Percentiles rank a stretch among this genome's conserved stretches.
Conservation (phyloP, 2,113 vertebrate genomes). For the Cromileptes altivelis region DNA sequence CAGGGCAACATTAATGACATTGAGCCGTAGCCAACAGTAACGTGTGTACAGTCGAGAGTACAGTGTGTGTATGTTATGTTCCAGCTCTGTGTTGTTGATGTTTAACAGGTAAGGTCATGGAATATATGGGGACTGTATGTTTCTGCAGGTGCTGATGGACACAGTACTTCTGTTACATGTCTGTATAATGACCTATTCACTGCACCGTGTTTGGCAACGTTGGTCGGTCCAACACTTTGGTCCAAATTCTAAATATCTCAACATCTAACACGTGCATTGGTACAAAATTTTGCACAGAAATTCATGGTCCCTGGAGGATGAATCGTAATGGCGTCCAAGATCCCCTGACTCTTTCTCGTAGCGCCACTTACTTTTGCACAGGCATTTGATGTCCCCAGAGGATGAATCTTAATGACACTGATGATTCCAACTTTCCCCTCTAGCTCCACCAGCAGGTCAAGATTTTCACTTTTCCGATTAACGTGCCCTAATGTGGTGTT, state of each 20-base stretch:
- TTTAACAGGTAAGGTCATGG: constrained; percentile 24
- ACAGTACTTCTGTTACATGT: constrained; percentile 17
- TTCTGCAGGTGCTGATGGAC: constrained; percentile 32
- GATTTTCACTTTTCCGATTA: too few species aligned
- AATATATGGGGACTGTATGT: constrained; percentile 30
- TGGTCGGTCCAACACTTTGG: not conserved
- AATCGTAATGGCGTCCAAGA: too few species aligned
- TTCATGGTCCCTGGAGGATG: not conserved
- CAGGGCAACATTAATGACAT: constrained; percentile 4
- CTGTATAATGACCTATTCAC: constrained; percentile 36
- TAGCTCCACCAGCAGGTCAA: too few species aligned
- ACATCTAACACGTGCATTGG: not conserved
- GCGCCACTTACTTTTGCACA: too few species aligned
- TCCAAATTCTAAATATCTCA: constrained; percentile 11
- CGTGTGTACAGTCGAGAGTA: constrained; percentile 1
- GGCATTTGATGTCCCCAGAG: too few species aligned
- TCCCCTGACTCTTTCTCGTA: too few species aligned
- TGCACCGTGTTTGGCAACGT: not conserved
- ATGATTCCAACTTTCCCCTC: too few species aligned
- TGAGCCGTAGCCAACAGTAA: constrained; percentile 24
- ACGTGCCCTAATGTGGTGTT: too few species aligned
- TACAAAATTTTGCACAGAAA: not conserved
- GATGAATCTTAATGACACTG: too few species aligned
- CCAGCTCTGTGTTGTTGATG: constrained; percentile 32
- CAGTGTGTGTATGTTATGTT: constrained; percentile 40